Evolutionary conservation across 2,797 vertebrate genomes (phyloP).

Genomic region (Kryptolebias ocellatus): DNA sequence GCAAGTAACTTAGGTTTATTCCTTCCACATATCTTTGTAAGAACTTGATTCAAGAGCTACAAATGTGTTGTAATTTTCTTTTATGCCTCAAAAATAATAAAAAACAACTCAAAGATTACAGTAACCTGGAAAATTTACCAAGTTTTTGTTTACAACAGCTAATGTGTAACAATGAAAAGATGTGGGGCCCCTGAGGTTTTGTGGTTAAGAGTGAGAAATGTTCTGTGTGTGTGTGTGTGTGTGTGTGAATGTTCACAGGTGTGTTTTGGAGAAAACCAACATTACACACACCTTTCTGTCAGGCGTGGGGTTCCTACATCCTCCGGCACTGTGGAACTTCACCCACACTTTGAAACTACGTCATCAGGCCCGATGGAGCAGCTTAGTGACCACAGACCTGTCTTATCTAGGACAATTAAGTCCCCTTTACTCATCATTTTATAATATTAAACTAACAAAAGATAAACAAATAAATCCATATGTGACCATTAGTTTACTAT

Average conservation of each 20-base stretch:
- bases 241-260: slow-evolving; percentile 22
- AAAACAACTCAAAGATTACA: not conserved
- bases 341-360: slow-evolving; percentile 62
- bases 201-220: slow-evolving; percentile 37
- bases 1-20: no score
- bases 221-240: not conserved
- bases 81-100: not conserved
- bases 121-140: slow-evolving; percentile 22
- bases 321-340: slow-evolving; percentile 49
- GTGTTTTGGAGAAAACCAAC: slow-evolving; percentile 16
- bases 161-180: slow-evolving; percentile 17
- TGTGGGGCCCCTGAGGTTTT: slow-evolving; percentile 36
- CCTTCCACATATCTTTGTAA: no score
- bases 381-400: slow-evolving; percentile 13
- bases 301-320: slow-evolving; percentile 20
- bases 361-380: slow-evolving; percentile 47
- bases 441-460: no score
- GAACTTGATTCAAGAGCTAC: not conserved
- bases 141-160: slow-evolving; percentile 19
- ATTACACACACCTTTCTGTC: not conserved
- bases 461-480: not conserved
- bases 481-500: no score
- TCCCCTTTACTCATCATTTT: rapidly evolving
- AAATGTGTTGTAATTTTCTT: slow-evolving; percentile 4
- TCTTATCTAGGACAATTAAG: not conserved